Evolutionary conservation across 2,113 vertebrate genomes (phyloP).

Genomic region (Trogon melanurus): DNA sequence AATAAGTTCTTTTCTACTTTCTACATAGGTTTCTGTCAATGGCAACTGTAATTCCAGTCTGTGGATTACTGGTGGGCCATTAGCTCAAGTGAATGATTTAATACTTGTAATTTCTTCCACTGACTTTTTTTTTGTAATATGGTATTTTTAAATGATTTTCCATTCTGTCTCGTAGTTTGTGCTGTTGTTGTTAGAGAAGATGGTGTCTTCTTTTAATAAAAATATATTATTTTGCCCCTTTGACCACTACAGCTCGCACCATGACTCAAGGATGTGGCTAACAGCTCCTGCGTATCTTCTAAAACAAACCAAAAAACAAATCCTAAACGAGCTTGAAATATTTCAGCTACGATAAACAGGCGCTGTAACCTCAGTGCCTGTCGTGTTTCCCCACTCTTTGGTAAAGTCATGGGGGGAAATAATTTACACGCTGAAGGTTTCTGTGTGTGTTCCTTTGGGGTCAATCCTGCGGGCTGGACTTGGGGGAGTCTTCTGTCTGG

Average conservation of each 20-base stretch:
- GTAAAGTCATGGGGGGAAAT: neutral
- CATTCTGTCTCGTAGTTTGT: neutral
- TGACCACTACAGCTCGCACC: rapidly evolving
- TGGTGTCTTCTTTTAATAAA: neutral
- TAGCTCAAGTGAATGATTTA: neutral
- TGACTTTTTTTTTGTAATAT: neutral
- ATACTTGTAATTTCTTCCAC: neutral
- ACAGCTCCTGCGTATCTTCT: neutral
- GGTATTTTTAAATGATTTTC: neutral
- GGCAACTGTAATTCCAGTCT: neutral
- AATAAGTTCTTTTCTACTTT: neutral
- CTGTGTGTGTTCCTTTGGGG: neutral
- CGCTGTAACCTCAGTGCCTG: neutral
- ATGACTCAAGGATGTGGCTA: neutral
- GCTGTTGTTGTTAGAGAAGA: neutral
- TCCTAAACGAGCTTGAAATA: neutral
- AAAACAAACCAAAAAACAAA: neutral
- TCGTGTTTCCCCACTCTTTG: neutral
- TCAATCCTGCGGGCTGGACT: neutral
- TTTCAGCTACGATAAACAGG: neutral
- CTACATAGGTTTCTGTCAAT: neutral
- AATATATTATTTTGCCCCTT: neutral
- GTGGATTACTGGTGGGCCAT: neutral
- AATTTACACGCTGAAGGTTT: neutral
- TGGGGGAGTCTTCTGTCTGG: rapidly evolving